Conservation (phyloP, 2,888 invertebrate genomes). For the Molorchus minor region DNA sequence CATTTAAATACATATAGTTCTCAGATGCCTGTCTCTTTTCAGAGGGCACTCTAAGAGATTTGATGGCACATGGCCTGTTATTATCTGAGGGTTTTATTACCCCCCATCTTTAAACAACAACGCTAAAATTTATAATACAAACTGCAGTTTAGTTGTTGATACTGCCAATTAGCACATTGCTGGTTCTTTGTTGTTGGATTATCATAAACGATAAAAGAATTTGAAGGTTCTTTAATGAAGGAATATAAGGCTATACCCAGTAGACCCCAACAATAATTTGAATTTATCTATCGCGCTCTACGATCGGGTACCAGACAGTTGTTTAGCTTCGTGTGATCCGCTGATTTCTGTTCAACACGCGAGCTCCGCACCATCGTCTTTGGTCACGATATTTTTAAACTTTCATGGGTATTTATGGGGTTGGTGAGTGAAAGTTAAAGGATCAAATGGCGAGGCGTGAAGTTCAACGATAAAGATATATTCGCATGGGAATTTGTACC, state of each 20-base stretch:
- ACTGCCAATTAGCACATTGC: too few relatives aligned
- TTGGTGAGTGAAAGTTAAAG: conserved; percentile 29
- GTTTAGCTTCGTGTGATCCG: conserved; percentile 32
- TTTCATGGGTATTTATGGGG: conserved; percentile 33
- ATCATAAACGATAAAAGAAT: background rate
- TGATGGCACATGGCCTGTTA: too few relatives aligned
- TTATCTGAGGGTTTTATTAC: too few relatives aligned
- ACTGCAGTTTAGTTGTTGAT: too few relatives aligned
- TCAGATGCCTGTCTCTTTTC: too few relatives aligned
- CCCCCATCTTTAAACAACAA: too few relatives aligned
- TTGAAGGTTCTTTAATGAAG: background rate
- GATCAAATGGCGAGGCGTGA: conserved; percentile 12
- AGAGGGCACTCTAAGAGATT: too few relatives aligned
- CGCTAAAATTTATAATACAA: too few relatives aligned
- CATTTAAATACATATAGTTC: too few relatives aligned
- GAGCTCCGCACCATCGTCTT: conserved; percentile 37
- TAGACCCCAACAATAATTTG: too few relatives aligned
- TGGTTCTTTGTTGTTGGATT: background rate
- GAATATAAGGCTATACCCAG: background rate
- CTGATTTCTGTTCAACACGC: conserved; percentile 41
- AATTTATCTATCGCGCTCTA: conserved; percentile 5
- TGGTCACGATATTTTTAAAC: conserved; percentile 36
- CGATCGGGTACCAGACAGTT: conserved; percentile 21
- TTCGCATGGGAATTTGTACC: conserved; percentile 17
- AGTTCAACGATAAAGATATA: conserved; percentile 10